These are phyloP conservation scores for Phrynocephalus versicolor DNA, from an alignment of 2,113 vertebrate genomes.

Conservation along the genomic window DNA sequence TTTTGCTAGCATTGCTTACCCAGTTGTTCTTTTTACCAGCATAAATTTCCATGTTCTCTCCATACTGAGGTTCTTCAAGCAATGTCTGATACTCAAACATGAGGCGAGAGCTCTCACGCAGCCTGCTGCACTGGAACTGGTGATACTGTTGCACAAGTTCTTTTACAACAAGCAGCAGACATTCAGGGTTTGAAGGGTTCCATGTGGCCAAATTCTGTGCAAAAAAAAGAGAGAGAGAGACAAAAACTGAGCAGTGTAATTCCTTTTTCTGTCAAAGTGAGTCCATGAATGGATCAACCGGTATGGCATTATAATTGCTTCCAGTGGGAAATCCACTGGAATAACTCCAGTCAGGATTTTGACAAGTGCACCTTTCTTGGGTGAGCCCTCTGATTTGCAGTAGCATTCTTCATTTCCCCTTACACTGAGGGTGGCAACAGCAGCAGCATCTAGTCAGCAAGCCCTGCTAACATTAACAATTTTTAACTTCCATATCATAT, in stretches of 20 bases:
- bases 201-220: conserved; percentile 90
- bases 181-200: conserved; percentile 90
- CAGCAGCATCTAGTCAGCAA: background rate
- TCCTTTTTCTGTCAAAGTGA: background rate
- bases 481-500: background rate
- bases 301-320: background rate
- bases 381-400: too few relatives aligned
- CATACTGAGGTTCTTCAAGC: conserved; percentile 91
- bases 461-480: background rate
- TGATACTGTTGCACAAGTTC: conserved; percentile 98
- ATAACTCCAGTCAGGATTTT: too few relatives aligned
- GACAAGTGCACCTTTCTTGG: too few relatives aligned
- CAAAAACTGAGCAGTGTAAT: background rate
- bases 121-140: conserved; percentile 92
- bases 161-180: conserved; percentile 93
- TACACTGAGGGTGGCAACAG: background rate
- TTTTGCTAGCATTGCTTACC: conserved; percentile 72
- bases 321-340: too few relatives aligned
- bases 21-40: conserved; percentile 97
- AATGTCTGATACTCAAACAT: conserved; percentile 98
- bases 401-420: background rate
- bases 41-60: conserved; percentile 95
- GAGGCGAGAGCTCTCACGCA: conserved; percentile 93
- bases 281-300: background rate
- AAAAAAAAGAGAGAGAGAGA: conserved; percentile 34